phyloP scores from a whole-genome alignment of 2,888 invertebrate genomes.

The Drosophila aldrichi region DNA sequence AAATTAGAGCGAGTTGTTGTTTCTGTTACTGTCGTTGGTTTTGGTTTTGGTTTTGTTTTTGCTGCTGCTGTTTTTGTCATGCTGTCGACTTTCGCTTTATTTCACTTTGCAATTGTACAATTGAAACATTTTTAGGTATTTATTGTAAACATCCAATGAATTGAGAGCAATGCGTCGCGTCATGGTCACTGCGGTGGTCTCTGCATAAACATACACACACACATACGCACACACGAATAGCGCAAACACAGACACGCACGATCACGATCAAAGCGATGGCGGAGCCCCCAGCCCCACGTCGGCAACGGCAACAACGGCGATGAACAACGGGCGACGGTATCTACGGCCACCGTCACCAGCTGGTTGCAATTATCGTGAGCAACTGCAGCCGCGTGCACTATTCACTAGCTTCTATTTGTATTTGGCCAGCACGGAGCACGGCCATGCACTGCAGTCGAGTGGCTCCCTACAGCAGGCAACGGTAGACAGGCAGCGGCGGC shows the following conservation, averaged over 20 bases:
- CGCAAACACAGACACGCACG: conserved; percentile 12
- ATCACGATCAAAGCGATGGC: conserved; percentile 51
- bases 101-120: conserved; percentile 42
- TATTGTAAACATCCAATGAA: conserved; percentile 70
- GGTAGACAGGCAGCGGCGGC: neutral
- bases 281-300: conserved; percentile 40
- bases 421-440: conserved; percentile 24
- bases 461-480: conserved; percentile 23
- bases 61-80: conserved; percentile 23
- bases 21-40: conserved; percentile 20
- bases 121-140: conserved; percentile 58
- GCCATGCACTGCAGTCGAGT: conserved; percentile 19
- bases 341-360: conserved; percentile 35
- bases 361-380: conserved; percentile 43
- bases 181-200: conserved; percentile 75
- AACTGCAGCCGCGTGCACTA: conserved; percentile 40
- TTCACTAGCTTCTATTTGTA: conserved; percentile 32
- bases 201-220: conserved; percentile 30
- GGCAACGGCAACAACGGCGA: conserved; percentile 5
- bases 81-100: conserved; percentile 38
- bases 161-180: conserved; percentile 66
- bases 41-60: conserved; percentile 18
- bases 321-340: neutral
- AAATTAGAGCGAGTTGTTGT: conserved; percentile 47
- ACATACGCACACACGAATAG: neutral